These are phyloP conservation scores for Cydia strobilella DNA, from an alignment of 1,140 invertebrate genomes.

Conservation along the genomic window DNA sequence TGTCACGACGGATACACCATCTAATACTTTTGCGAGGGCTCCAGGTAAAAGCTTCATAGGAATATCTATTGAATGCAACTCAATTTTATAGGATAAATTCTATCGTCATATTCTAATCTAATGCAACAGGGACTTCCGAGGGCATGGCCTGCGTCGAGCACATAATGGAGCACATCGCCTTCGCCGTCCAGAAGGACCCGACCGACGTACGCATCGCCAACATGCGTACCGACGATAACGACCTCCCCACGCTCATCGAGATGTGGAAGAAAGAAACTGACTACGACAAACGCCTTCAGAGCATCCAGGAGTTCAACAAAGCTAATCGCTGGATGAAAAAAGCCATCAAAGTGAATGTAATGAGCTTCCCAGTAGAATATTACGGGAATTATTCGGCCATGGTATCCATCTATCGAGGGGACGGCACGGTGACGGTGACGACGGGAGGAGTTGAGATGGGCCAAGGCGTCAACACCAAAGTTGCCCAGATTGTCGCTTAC, in stretches of 20 bases:
- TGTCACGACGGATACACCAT: constrained; percentile 83
- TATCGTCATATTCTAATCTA: background rate
- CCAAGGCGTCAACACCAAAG: constrained; percentile 87
- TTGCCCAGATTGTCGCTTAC: constrained; percentile 87
- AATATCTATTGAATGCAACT: background rate
- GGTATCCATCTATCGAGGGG: constrained; percentile 86
- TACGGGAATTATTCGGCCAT: constrained; percentile 83
- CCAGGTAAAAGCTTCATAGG: constrained; percentile 78
- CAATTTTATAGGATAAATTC: constrained; percentile 1
- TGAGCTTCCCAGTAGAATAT: constrained; percentile 83
- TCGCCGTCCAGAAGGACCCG: constrained; percentile 84
- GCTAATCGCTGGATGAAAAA: constrained; percentile 89
- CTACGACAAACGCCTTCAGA: constrained; percentile 81
- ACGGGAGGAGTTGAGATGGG: constrained; percentile 92
- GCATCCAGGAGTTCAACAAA: constrained; percentile 83
- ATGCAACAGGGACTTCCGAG: constrained; percentile 79
- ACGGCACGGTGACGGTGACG: constrained; percentile 87
- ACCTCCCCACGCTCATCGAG: constrained; percentile 61
- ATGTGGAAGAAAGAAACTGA: constrained; percentile 66
- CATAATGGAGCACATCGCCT: constrained; percentile 92
- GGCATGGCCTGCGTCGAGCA: constrained; percentile 86
- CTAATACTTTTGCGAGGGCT: constrained; percentile 82
- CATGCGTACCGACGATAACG: constrained; percentile 76
- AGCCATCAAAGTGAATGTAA: constrained; percentile 83
- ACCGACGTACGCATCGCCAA: constrained; percentile 84